Percentiles rank a stretch among this genome's conserved stretches.
These are phyloP conservation scores for Poeciliopsis infans DNA, from an alignment of 2,797 vertebrate species.

Conservation along the genomic window DNA sequence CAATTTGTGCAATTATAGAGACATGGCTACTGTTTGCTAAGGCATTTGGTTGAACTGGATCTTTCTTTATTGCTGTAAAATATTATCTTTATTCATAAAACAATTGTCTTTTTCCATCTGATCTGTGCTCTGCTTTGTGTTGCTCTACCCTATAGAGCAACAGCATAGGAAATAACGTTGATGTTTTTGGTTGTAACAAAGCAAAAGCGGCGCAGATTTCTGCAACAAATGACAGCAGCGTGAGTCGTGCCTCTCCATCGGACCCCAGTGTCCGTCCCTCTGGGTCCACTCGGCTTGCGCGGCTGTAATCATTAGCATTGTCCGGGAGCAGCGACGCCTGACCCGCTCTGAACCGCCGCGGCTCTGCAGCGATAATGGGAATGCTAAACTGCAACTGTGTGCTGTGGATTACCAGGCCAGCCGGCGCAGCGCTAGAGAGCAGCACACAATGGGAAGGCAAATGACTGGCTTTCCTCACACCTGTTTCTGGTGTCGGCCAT, in stretches of 20 bases:
- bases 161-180: neutral
- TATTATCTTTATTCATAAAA: neutral
- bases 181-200: neutral
- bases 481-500: conserved; percentile 49
- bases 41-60: neutral
- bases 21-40: neutral
- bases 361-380: conserved; percentile 69
- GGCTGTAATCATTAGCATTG: conserved; percentile 70
- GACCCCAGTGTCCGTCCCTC: conserved; percentile 51
- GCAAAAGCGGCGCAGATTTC: neutral
- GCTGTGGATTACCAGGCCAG: conserved; percentile 67
- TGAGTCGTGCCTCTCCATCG: conserved; percentile 29
- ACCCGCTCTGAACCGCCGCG: conserved; percentile 63
- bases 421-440: conserved; percentile 51
- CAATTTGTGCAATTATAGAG: too few species aligned
- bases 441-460: conserved; percentile 52
- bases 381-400: conserved; percentile 73
- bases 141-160: neutral
- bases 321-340: conserved; percentile 69
- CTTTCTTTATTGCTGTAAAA: neutral
- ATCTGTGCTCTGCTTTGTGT: neutral
- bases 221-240: conserved; percentile 9
- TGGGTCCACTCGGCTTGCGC: conserved; percentile 46
- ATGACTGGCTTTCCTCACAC: conserved; percentile 59
- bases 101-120: neutral